Base-by-base conservation (phyloP, 64 coral and sea anemone genomes). In the Dendrophyllia cribrosa region DNA sequence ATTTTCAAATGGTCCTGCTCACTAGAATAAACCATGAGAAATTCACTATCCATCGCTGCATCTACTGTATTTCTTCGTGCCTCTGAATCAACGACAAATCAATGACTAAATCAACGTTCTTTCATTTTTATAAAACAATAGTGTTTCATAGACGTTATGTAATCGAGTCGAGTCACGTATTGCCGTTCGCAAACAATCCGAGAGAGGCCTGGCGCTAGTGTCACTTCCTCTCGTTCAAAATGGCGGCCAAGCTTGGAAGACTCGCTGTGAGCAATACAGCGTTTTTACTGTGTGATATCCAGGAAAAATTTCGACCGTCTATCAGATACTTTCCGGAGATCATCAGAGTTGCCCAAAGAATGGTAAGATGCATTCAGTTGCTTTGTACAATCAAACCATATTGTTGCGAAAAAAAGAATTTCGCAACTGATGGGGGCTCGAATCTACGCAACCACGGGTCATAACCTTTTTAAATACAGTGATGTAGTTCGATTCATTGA, bases 251-350 rank as follows among this genome's bases (percentile, higher is more conserved):
- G 24, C 74, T 98, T 52, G 97, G 97, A 93, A 92, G 91, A 56
- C 56, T 98, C 34, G 97, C 91, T 26, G 76, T 76, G 22, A 91
- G 94, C 16, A 96, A 86, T 82, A 98, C 97, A 11, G 97, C 91
- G 5, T 96, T 98, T 91, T 91, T 98, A 21, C 74, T 98, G 82
- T 98, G 97, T 65, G 97, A 98, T 75, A 94, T 98, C 63, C 97
- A 98, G 65, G 97, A 98, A 88, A 98, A 98, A 47, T 98, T 98
- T 49, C 91, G 97, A 10, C 91, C 97, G 43, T 96, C 97, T 16
- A 98, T 98, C 72, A 84, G 91, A 65, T 98, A 96, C 55, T 98
- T 98, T 93, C 97, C 97, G 34, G 97, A 98, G 77, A 96, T 98
- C 14, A 98, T 98, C 67, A 98, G 90, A 90, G 97, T 98, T 55